Evolutionary conservation across 2,113 vertebrate species (phyloP).

Genomic region (Addax nasomaculatus): DNA sequence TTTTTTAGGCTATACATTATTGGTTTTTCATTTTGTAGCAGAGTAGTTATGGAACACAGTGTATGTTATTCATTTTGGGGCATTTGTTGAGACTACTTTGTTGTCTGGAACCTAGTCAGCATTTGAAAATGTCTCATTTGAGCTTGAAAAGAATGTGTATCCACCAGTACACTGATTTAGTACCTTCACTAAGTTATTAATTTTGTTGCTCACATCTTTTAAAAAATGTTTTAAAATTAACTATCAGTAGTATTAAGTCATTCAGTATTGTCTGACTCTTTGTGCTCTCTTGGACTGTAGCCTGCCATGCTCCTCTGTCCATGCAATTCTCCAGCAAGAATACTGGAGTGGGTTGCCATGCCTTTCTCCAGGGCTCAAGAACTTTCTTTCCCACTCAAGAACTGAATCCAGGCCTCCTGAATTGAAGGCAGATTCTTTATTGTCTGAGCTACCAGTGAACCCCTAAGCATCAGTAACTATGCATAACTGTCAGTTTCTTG

Average conservation of each 20-base stretch:
- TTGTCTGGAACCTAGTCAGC: not conserved
- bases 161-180: not conserved
- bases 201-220: not conserved
- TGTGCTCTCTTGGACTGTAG: not conserved
- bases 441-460: not conserved
- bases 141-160: not conserved
- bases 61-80: not conserved
- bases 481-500: not conserved
- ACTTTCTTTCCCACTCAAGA: not conserved
- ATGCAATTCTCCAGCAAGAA: not conserved
- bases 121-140: not conserved
- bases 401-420: rapidly evolving
- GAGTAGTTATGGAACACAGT: not conserved
- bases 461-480: not conserved
- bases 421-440: not conserved
- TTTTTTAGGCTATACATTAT: not conserved
- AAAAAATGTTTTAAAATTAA: not conserved
- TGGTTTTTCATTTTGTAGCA: not conserved
- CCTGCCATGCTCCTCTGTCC: not conserved
- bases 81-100: not conserved
- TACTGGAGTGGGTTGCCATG: not conserved
- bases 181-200: not conserved
- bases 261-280: not conserved
- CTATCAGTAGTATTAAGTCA: not conserved
- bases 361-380: not conserved